Evolutionary conservation across 1,140 invertebrate species (phyloP), one percentile per base, ranked within the genome.

Genomic region (Zaprionus lachaisei): DNA sequence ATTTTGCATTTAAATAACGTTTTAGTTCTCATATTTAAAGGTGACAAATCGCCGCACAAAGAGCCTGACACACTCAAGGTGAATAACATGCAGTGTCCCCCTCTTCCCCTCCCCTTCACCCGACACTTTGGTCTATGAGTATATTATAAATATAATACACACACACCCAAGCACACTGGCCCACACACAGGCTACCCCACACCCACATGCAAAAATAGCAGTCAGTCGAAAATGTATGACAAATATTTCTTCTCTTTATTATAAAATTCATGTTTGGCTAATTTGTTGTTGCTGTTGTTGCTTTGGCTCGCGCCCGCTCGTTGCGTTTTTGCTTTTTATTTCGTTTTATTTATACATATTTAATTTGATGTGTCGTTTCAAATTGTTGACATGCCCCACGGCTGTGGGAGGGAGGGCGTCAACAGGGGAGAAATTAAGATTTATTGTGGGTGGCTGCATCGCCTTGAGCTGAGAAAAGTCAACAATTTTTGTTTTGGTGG

Each of bases 281-380:
- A 74, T 83, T 34, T 34, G 9, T 34, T 34, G 31, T 34, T 77
- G 72, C 72, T 79, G 68, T 47, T 63, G 61, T 54, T 49, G 51
- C 12, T 15, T 44, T 55, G 37, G 49, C 60, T 9, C 58, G 24
- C 57, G 57, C 62, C 37, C 14, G 37, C 37, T 38, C 37, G 37
- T 14, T 44, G 49, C 22, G 11, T 7, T 61, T 55, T 55, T 17
- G 63, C 63, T 51, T 64, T 64, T 37, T n/a, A 28, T 68, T 64
- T 54, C 44, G 65, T 62, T 80, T 79, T 80, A 77, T 85, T 84
- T 80, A 87, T 80, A 78, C 82, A 75, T 80, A 86, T 86, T 87
- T 87, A 83, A 87, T 87, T 83, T 87, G 83, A 87, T 89, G 83
- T 87, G 83, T 87, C 83, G 87, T 79, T 83, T 86, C 15, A 73